Base-by-base conservation (phyloP, 2,888 invertebrate genomes). In the Nephrotoma flavescens region DNA sequence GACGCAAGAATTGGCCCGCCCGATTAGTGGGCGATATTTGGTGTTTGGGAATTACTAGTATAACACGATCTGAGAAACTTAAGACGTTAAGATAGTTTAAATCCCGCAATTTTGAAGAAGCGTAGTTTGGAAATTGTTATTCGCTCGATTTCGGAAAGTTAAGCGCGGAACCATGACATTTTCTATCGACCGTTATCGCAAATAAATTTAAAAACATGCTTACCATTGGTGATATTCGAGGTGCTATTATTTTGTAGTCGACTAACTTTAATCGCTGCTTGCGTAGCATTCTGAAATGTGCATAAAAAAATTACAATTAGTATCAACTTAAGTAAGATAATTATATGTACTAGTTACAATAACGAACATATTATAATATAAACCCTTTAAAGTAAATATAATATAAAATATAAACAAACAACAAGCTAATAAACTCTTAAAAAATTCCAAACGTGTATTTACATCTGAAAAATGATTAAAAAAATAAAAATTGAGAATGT, bases 261-360 rank as follows among this genome's bases (percentile, higher is more conserved):
- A 15, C 11, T 31, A 85, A 85, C 88, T 88, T 89, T 89, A 87
- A 92, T 91, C 52, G 91, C 90, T 85, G 92, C 92, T 88, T 92
- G 92, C 87, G 93, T 93, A 85, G 92, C 91, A 91, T 93, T 93
- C 92, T 92, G 91, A 57, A 91, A 90, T 9, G 88, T 89, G 89
- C 88, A 88, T 88, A 87, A 88, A 87, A 71, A 84, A 87, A 87
- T 19, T 9, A 31, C 31, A 31, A 71, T 71, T 4, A 71, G 31
- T 71, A 87, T 87, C 87, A 88, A 87, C 42, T 86, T 85, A 71
- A 45, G 45, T 11, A 87, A 86, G 31, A 31, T 3, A 31, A 31
- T 31, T 31, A 83, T 86, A 57, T 45, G 15, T 87, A 71, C 83
- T 86, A 86, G 85, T 87, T 42, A 87, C 83, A 84, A 44, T 41